Conservation (phyloP, 2,797 vertebrate species). For the Trachurus trachurus region DNA sequence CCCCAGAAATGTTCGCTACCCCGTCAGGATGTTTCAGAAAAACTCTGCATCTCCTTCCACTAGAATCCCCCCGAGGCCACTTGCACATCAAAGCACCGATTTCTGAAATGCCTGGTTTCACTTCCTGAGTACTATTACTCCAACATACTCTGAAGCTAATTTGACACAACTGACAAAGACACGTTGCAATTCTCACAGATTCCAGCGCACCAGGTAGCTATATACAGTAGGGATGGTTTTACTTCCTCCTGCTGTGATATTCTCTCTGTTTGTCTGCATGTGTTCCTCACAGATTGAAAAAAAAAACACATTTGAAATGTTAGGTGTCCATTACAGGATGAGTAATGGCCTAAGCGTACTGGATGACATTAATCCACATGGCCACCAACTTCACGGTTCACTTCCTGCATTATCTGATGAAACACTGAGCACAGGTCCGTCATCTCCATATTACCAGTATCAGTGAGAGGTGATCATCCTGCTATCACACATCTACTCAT, state of each 20-base stretch:
- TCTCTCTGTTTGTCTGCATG: slow-evolving; percentile 5
- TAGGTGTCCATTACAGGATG: slow-evolving; percentile 36
- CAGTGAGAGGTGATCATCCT: slow-evolving; percentile 25
- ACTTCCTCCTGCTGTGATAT: slow-evolving; percentile 13
- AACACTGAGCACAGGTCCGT: slow-evolving; percentile 42
- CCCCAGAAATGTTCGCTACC: slow-evolving; percentile 52
- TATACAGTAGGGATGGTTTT: background rate
- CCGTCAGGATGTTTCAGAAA: slow-evolving; percentile 64
- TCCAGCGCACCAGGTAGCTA: slow-evolving; percentile 4
- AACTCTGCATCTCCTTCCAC: slow-evolving; percentile 66
- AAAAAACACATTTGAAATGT: slow-evolving; percentile 37
- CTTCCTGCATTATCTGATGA: slow-evolving; percentile 54
- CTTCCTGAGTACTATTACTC: slow-evolving; percentile 57
- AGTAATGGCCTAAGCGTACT: slow-evolving; percentile 51
- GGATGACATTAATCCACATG: slow-evolving; percentile 57
- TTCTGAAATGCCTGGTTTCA: slow-evolving; percentile 62
- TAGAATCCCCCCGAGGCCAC: slow-evolving; percentile 66
- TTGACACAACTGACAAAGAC: slow-evolving; percentile 61
- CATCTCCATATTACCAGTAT: slow-evolving; percentile 37
- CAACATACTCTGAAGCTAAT: slow-evolving; percentile 49
- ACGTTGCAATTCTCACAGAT: slow-evolving; percentile 18
- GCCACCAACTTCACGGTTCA: slow-evolving; percentile 54
- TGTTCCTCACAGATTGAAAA: slow-evolving; percentile 11
- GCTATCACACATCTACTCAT: slow-evolving; percentile 23
- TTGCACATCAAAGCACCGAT: slow-evolving; percentile 73